Evolutionary conservation across 2,113 vertebrate species (phyloP).

Genomic region (Equus quagga): DNA sequence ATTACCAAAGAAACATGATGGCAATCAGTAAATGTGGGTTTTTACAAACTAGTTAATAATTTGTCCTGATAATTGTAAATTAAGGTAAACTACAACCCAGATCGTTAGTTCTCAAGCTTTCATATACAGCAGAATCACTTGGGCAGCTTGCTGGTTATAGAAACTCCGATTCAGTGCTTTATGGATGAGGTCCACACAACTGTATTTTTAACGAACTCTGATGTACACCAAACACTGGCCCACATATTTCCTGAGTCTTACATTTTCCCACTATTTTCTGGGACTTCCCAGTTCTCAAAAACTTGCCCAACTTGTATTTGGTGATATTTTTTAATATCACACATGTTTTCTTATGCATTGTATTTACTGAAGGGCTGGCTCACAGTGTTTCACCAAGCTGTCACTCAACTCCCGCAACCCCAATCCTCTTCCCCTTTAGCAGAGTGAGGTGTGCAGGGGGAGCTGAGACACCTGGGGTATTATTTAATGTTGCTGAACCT

Average conservation of each 20-base stretch:
- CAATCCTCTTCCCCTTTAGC: background rate
- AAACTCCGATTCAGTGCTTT: background rate
- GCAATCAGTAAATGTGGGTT: background rate
- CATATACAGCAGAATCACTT: background rate
- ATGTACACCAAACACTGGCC: background rate
- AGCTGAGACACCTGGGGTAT: background rate
- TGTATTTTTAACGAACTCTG: background rate
- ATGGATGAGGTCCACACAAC: background rate
- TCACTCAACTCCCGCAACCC: fast-evolving
- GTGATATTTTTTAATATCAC: background rate
- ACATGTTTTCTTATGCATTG: background rate
- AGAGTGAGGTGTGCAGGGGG: background rate
- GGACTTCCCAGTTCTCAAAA: background rate
- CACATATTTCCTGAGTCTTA: background rate
- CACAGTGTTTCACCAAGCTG: background rate
- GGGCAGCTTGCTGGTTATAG: background rate
- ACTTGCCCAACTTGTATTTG: background rate
- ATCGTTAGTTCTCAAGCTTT: background rate
- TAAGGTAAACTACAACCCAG: background rate
- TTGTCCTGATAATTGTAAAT: background rate
- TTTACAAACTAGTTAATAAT: background rate
- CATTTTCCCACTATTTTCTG: background rate
- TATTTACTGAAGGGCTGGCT: background rate
- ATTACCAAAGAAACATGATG: background rate
- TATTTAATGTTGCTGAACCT: no score